phyloP scores from a whole-genome alignment of 2,113 vertebrate genomes.

The Todiramphus chloris region DNA sequence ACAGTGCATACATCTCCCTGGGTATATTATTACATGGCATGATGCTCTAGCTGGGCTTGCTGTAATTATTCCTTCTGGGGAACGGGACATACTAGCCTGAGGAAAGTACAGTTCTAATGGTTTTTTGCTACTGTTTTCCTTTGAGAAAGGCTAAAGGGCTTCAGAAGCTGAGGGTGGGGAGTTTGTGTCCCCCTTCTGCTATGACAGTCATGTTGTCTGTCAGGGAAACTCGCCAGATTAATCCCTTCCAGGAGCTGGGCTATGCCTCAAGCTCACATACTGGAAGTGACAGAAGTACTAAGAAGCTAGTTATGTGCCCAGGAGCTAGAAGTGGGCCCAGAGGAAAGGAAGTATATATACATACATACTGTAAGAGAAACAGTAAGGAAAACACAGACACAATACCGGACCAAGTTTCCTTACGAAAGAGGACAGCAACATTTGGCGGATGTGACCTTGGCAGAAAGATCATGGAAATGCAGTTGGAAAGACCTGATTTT shows the following conservation, averaged over 20 bases:
- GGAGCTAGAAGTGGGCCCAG: not conserved
- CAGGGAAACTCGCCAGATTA: not conserved
- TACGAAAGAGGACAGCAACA: not conserved
- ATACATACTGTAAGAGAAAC: not conserved
- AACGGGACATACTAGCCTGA: not conserved
- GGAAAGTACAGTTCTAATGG: not conserved
- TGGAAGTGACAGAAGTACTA: not conserved
- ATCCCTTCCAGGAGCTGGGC: not conserved
- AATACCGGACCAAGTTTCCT: not conserved
- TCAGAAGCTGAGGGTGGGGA: not conserved
- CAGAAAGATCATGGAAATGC: not conserved
- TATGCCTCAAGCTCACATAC: not conserved
- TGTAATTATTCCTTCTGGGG: not conserved
- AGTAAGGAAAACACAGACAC: not conserved
- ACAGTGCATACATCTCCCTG: fast-evolving
- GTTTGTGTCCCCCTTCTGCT: not conserved
- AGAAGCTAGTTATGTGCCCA: not conserved
- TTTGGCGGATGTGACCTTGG: not conserved
- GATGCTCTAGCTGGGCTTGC: not conserved
- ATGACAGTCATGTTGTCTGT: not conserved
- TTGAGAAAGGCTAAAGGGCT: not conserved
- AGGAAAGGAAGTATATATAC: not conserved
- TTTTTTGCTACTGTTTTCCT: not conserved
- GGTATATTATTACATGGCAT: fast-evolving
- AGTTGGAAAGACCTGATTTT: not conserved